Base-by-base conservation (phyloP, 2,113 vertebrate species). In the Gallinago undulata region DNA sequence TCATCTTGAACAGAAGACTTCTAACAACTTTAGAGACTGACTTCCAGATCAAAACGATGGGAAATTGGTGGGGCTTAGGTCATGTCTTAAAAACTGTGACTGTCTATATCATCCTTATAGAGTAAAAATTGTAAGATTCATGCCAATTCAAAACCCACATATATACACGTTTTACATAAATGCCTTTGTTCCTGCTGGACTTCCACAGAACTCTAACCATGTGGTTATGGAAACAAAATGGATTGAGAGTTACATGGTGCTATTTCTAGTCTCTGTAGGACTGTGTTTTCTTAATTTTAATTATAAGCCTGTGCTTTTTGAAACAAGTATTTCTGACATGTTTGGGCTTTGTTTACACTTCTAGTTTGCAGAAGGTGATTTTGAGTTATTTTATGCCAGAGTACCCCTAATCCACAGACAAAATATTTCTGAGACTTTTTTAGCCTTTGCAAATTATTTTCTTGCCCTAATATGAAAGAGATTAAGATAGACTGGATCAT, bases 41-140 rank as follows among this genome's bases (percentile, higher is more conserved):
- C 11, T 83, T 89, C 22, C 11, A 77, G 8, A 2, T 50, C 35
- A 50, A 77, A 87, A 68, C 14, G 0, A 27, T 10, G 11, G 33
- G 55, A 77, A 89, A 69, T 33, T 1, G 63, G 5, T 11, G 18
- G 4, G 1, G 0, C 6, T 63, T 63, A 41, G 4, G 6, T 17
- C 31, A 30, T 24, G 3, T 69, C 22, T 56, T 66, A 28, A 68
- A 72, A 63, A 69, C 11, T n/a, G 4, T 17, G 23, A 63, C 22
- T 33, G 9, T 31, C 30, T 79, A 2, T 19, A 56, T 41, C 27
- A 51, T 43, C 25, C 13, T 35, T 74, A 39, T 15, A 4, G 62
- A 66, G 7, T 66, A 85, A 57, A 3, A 13, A 41, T 11, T 64
- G 3, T n/a, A 56, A 82, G 18, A 51, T 31, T 33, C 4, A 45